Evolutionary conservation across 2,797 vertebrate species (phyloP), one percentile per base, ranked within the genome.

Genomic region (Lepus oiostolus): DNA sequence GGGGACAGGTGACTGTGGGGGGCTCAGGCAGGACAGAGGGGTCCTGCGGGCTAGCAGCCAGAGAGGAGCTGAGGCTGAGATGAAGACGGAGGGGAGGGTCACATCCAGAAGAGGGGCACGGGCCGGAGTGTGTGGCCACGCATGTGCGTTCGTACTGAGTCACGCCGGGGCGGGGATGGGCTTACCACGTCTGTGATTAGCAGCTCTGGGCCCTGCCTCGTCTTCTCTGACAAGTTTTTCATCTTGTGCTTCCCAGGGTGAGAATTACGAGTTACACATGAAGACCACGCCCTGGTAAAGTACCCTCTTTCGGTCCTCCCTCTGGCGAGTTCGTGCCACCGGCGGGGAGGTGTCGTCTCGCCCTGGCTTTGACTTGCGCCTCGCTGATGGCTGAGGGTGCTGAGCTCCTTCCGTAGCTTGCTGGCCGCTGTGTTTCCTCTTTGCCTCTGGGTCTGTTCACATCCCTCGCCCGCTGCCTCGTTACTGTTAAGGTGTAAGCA

Each of bases 241-340:
- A 1, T 38, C 62, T 97, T 65, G 96, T 94, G 5, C 90, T 97
- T 97, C 97, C 42, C 95, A 99, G 99, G 97, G 97, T 21, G 98
- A 98, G 90, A 98, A 97, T 60, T 99, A 98, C 96, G 98, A 99
- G 94, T 97, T 99, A 90, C 97, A 98, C 50, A 93, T 99, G 96
- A 98, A 97, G 95, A 96, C 98, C 50, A 94, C 97, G 63, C 93
- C 98, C 76, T 98, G 99, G 99, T 99, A 98, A 98, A 95, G 96
- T 58, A 93, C 26, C 82, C 63, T 86, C 17, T 82, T 42, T 70
- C 85, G n/a, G 14, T 81, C 90, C 14, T 21, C 35, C 62, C n/a
- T 38, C 67, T 60, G 65, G 38, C 21, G 22, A 14, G 32, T 16
- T 79, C 35, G n/a, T 30, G 47, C 38, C 10, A 28, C 26, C 12